Evolutionary conservation across 2,888 invertebrate genomes (phyloP).

Genomic region (Acanthoscelides obtectus): DNA sequence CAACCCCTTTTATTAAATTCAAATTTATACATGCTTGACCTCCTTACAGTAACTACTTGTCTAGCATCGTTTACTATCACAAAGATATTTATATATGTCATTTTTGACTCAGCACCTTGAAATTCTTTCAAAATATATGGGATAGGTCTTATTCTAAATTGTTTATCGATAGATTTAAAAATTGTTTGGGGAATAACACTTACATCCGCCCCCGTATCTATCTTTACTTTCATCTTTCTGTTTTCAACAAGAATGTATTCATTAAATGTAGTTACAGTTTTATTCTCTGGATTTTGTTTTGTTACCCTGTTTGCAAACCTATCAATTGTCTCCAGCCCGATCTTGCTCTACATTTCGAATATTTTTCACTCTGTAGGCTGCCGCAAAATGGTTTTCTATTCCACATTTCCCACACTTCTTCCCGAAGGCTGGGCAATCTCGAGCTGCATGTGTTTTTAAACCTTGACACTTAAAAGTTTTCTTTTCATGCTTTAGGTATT

Average conservation of each 20-base stretch:
- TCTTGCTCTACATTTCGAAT: slow-evolving; percentile 13
- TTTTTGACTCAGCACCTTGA: slow-evolving; percentile 10
- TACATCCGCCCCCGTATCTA: slow-evolving; percentile 19
- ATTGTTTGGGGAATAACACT: slow-evolving; percentile 14
- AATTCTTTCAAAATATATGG: slow-evolving; percentile 18
- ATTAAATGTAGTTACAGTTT: neutral
- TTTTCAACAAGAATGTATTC: slow-evolving; percentile 10
- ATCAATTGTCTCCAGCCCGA: neutral
- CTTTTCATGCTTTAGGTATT: slow-evolving; percentile 4
- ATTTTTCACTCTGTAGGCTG: slow-evolving; percentile 16
- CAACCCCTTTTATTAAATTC: slow-evolving; percentile 16
- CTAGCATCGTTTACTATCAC: slow-evolving; percentile 15
- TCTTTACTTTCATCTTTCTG: slow-evolving; percentile 12
- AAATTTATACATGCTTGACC: slow-evolving; percentile 17
- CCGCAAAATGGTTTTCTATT: slow-evolving; percentile 22
- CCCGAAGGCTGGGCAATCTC: slow-evolving; percentile 24
- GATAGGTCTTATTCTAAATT: slow-evolving; percentile 15
- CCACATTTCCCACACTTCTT: slow-evolving; percentile 24
- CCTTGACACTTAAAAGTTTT: slow-evolving; percentile 22
- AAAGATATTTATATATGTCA: slow-evolving; percentile 17
- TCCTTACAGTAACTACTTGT: slow-evolving; percentile 13
- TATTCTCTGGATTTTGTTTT: neutral
- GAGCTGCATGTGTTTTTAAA: slow-evolving; percentile 17
- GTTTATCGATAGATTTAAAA: slow-evolving; percentile 14
- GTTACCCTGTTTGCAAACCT: neutral